Base-by-base conservation (phyloP, 2,797 vertebrate genomes). In the Myioborus miniatus region DNA sequence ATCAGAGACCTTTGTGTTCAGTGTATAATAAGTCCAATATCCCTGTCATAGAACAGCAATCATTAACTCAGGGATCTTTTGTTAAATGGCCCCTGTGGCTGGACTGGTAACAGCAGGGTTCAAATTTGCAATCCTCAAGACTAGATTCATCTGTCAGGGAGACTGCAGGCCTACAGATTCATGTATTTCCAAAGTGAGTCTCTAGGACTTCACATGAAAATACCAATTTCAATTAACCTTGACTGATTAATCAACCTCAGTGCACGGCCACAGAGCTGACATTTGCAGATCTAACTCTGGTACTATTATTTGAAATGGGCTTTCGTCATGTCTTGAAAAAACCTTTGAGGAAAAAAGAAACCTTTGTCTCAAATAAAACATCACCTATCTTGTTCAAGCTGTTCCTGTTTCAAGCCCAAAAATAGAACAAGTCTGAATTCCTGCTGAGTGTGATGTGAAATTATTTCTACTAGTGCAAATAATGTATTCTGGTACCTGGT, bases 1-100 rank as follows among this genome's bases (percentile, higher is more conserved):
- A 94, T 96, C 89, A 92, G 82, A 96, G 89, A 96, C 87, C 92
- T 93, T 90, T 95, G 76, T 95, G 92, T 92, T 87, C 92, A 96
- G 72, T 87, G 50, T 93, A 95, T 95, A 95, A 94, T 88, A 93
- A 87, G 89, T 91, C 93, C 79, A 92, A 95, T 93, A 94, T 91
- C 87, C 41, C 80, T 72, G 93, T 86, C 80, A 95, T 49, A 96
- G 93, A 95, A 95, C 93, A 90, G 95, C 94, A 95, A 93, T 94
- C 94, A 93, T 96, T 95, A 96, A 90, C 91, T 88, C 41, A 0
- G 89, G 70, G 85, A 83, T 92, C 93, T 93, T 95, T 95, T 96
- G 94, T 96, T 94, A 95, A 81, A 91, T 56, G 75, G 87, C 80
- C 74, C 89, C 91, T 43, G 84, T 88, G 92, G 76, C 79, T 97